Evolutionary conservation across 1,140 invertebrate genomes (phyloP).

Genomic region (Drosophila ohnishii): DNA sequence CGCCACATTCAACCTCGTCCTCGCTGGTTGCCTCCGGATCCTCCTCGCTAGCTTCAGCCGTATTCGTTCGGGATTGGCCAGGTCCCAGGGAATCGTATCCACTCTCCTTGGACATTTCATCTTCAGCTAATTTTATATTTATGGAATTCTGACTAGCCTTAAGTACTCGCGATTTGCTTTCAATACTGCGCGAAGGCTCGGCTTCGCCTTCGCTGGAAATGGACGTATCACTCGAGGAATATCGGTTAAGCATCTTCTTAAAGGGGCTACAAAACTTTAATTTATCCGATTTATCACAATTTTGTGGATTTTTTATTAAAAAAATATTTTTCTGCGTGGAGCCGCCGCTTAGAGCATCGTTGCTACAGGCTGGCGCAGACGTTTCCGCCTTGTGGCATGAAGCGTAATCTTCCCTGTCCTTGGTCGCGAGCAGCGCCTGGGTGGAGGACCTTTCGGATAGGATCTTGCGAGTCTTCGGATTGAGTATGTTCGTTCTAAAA

Average conservation of each 20-base stretch:
- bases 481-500: slow-evolving; percentile 75
- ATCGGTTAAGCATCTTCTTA: slow-evolving; percentile 50
- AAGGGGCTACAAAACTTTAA: slow-evolving; percentile 22
- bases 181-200: slow-evolving; percentile 52
- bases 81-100: slow-evolving; percentile 43
- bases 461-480: slow-evolving; percentile 62
- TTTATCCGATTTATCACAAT: slow-evolving; percentile 37
- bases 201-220: slow-evolving; percentile 71
- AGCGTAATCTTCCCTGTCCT: slow-evolving; percentile 8
- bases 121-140: slow-evolving; percentile 32
- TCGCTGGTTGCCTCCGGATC: slow-evolving; percentile 57
- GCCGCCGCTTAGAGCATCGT: slow-evolving; percentile 27
- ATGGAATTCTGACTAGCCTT: slow-evolving; percentile 40
- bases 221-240: slow-evolving; percentile 76
- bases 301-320: slow-evolving; percentile 39
- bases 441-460: slow-evolving; percentile 36
- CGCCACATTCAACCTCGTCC: slow-evolving; percentile 64
- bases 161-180: slow-evolving; percentile 42
- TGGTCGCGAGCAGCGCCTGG: slow-evolving; percentile 17
- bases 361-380: slow-evolving; percentile 22
- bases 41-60: slow-evolving; percentile 46
- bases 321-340: slow-evolving; percentile 34
- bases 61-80: slow-evolving; percentile 26
- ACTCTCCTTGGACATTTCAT: slow-evolving; percentile 53
- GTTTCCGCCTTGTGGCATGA: background rate